Percentiles rank a stretch among this genome's conserved stretches.
phyloP scores from a whole-genome alignment of 2,888 invertebrate genomes.

The Cerceris rybyensis region DNA sequence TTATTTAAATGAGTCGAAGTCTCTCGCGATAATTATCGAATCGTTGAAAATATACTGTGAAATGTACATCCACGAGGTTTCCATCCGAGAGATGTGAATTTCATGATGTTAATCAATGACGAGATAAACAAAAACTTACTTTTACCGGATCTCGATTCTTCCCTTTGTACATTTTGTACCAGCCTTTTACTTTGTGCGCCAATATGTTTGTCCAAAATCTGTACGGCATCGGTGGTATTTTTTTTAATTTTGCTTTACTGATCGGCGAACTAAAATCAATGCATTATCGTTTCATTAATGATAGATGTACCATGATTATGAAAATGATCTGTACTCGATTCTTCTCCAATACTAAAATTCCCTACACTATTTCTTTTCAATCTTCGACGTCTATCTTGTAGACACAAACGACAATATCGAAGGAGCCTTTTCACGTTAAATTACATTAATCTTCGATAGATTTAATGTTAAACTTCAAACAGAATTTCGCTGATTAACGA shows the following conservation, averaged over 20 bases:
- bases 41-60: too few species aligned
- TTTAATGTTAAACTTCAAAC: too few species aligned
- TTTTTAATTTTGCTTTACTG: slow-evolving; percentile 79
- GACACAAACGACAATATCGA: neutral
- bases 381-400: neutral
- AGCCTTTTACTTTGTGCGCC: slow-evolving; percentile 80
- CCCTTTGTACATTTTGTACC: slow-evolving; percentile 83
- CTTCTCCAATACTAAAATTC: too few species aligned
- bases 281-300: neutral
- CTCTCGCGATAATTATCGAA: too few species aligned
- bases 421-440: neutral
- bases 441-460: too few species aligned
- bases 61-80: too few species aligned
- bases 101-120: neutral
- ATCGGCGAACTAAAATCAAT: slow-evolving; percentile 75
- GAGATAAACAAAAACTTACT: slow-evolving; percentile 59
- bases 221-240: slow-evolving; percentile 84
- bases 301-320: neutral
- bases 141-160: slow-evolving; percentile 78
- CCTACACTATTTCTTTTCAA: neutral
- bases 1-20: too few species aligned
- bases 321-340: too few species aligned
- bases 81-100: too few species aligned
- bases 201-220: slow-evolving; percentile 84
- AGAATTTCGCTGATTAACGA: too few species aligned